Evolutionary conservation across 2,888 invertebrate genomes (phyloP), one percentile per base, ranked within the genome.

Genomic region (Drosophila nigricruria): DNA sequence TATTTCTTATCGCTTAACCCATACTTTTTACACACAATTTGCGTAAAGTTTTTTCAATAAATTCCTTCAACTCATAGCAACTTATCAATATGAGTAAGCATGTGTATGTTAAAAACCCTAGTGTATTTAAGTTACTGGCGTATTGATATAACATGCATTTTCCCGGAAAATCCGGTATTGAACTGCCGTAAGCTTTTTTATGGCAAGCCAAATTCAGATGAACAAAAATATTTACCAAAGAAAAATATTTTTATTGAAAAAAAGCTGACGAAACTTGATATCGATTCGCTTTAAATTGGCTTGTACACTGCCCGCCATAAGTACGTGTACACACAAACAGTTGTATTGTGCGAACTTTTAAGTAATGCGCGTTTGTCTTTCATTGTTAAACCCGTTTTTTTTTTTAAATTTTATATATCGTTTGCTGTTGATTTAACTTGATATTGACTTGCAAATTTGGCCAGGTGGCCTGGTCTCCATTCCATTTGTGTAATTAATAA

Each of bases 401-500:
- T 18, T 3, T 5, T 5, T 8, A n/a, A n/a, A n/a, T 5, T 5
- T n/a, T 50, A 25, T 50, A 27, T 43, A 52, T 45, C 53, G 47
- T 3, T 64, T 23, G 36, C 25, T 68, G 54, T 77, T 64, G 60
- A 49, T 52, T 70, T 68, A 56, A 32, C 63, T 61, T 43, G 52
- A 56, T 72, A 78, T 81, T 79, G 66, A 81, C 81, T 77, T 69
- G 79, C 72, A 71, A 70, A 73, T 81, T 79, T 81, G 60, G 65
- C 27, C 69, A 70, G 62, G 34, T 66, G 54, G 38, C 53, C 54
- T 52, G 54, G 57, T 47, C 45, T 52, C 63, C 38, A 45, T 81
- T 64, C 73, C 85, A 81, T 87, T 87, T 81, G 74, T 69, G 85
- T 84, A 83, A 83, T 83, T 83, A 87, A 83, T 83, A 84, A 79